Conservation (phyloP, 2,888 invertebrate species). For the Heteropelma amictum region DNA sequence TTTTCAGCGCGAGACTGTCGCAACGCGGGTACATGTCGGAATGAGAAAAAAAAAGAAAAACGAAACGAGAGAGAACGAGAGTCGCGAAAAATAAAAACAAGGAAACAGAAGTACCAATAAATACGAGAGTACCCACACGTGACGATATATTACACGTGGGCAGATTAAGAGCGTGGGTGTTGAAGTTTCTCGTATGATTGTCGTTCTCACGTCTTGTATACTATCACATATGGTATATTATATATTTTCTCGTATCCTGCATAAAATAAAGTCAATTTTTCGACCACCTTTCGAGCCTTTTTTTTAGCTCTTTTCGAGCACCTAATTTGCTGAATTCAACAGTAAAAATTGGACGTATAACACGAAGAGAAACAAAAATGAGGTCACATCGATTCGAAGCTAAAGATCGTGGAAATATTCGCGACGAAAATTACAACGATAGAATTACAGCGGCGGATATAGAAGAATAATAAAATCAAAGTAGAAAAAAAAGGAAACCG, state of each 20-base stretch:
- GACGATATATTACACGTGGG: slow-evolving; percentile 44
- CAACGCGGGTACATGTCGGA: slow-evolving; percentile 6
- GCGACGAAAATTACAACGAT: neutral
- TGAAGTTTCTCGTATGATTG: slow-evolving; percentile 9
- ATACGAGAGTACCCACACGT: slow-evolving; percentile 49
- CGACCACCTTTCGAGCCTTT: neutral
- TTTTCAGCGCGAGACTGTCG: slow-evolving; percentile 24
- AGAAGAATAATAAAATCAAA: slow-evolving; percentile 30
- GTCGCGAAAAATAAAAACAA: neutral
- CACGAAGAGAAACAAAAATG: neutral
- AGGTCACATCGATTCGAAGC: neutral
- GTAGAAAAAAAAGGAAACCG: slow-evolving; percentile 35
- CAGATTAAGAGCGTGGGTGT: slow-evolving; percentile 46
- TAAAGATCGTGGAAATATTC: neutral
- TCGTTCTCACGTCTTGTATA: slow-evolving; percentile 28
- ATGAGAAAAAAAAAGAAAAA: neutral
- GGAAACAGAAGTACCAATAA: slow-evolving; percentile 32
- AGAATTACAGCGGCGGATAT: slow-evolving; percentile 29
- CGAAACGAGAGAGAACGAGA: neutral
- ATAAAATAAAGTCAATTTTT: neutral
- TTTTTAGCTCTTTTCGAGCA: neutral
- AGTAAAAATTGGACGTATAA: no score
- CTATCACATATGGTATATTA: no score
- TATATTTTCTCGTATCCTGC: no score
- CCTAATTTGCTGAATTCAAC: neutral